Conservation (phyloP, 2,113 vertebrate species). For the Micromys minutus region DNA sequence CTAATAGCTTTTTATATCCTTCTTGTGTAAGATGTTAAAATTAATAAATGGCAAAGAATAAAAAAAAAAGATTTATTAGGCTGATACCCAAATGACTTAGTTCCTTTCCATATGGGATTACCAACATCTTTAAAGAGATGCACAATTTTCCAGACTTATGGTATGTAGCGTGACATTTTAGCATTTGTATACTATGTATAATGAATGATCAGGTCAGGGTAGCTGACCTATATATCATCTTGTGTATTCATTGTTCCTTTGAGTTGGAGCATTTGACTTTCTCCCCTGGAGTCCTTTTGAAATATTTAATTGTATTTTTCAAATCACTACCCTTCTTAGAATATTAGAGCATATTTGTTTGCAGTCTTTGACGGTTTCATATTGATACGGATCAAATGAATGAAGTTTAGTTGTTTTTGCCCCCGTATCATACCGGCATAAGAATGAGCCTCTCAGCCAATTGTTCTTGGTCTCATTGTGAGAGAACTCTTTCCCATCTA, state of each 20-base stretch:
- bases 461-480: conserved; percentile 68
- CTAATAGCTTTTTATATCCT: neutral
- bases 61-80: conserved; percentile 66
- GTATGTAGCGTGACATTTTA: neutral
- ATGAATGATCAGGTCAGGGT: neutral
- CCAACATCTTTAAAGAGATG: conserved; percentile 3
- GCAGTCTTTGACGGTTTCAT: neutral
- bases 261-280: neutral
- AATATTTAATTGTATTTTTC: neutral
- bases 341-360: neutral
- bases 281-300: neutral
- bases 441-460: neutral
- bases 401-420: neutral
- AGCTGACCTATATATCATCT: neutral
- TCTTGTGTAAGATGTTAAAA: neutral
- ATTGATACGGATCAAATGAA: neutral
- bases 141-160: neutral
- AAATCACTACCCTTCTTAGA: neutral
- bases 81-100: conserved; percentile 63
- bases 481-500: conserved; percentile 60
- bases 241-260: neutral
- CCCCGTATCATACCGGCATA: neutral
- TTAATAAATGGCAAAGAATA: neutral
- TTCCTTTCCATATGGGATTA: conserved; percentile 65
- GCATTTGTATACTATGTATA: neutral